These are phyloP conservation scores for Oreochromis mossambicus DNA, from an alignment of 2,797 vertebrate genomes.

Conservation along the genomic window DNA sequence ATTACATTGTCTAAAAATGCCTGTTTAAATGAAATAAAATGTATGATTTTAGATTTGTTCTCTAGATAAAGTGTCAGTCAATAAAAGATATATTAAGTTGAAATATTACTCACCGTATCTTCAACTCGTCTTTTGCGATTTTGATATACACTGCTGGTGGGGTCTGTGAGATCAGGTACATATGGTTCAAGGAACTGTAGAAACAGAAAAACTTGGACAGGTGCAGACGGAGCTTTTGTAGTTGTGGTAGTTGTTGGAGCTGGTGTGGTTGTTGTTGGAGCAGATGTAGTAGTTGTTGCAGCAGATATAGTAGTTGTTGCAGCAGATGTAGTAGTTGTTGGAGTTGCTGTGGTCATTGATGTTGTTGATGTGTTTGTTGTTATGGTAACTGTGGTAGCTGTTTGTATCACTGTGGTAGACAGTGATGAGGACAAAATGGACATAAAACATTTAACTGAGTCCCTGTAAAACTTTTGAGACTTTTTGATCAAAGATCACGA, in stretches of 20 bases:
- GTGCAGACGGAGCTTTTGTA: neutral
- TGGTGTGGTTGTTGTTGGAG: too few relatives aligned
- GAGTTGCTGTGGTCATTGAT: rapidly evolving
- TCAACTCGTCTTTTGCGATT: neutral
- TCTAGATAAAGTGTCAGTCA: neutral
- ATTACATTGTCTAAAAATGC: neutral
- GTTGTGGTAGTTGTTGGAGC: rapidly evolving
- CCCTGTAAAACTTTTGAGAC: too few relatives aligned
- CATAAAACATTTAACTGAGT: neutral
- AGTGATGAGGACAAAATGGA: neutral
- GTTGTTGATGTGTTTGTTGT: too few relatives aligned
- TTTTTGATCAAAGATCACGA: too few relatives aligned
- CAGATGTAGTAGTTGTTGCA: too few relatives aligned
- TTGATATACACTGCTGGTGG: neutral
- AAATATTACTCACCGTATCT: neutral
- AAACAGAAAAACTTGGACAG: neutral
- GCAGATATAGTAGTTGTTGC: too few relatives aligned
- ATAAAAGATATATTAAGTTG: rapidly evolving
- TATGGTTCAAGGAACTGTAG: neutral
- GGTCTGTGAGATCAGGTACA: neutral
- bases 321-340: too few relatives aligned
- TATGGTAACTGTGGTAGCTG: too few relatives aligned
- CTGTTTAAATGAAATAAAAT: rapidly evolving
- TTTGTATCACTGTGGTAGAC: neutral
- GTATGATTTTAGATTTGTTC: neutral